Evolutionary conservation across 1,140 invertebrate species (phyloP), one percentile per base, ranked within the genome.

Genomic region (Ostrea denselamellosa): DNA sequence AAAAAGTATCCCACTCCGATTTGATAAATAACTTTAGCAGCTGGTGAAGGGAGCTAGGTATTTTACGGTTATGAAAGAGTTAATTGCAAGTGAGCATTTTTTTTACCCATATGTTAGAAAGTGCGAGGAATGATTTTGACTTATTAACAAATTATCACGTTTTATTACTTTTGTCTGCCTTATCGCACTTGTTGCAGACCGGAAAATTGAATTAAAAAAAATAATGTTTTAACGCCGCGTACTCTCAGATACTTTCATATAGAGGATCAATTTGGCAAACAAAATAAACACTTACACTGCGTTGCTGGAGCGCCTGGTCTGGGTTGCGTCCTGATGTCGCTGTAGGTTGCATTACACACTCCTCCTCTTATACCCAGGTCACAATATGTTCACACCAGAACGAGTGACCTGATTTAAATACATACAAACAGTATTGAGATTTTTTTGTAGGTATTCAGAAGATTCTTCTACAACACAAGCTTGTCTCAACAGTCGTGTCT

Each of bases 361-460:
- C 28, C 14, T 25, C 14, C 68, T 77, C 25, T 34, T 77, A 77
- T 25, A 68, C 68, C 25, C 3, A 4, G 22, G 28, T 77, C 68
- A 17, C 68, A 5, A 14, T 44, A 44, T 44, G 34, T 5, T 77
- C 68, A 62, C 56, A 44, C 34, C 34, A n/a, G 56, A 62, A 7
- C 56, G n/a, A n/a, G 22, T 77, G 68, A 77, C 68, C 68, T 77
- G 14, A 77, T 77, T 77, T 77, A 34, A 77, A 77, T 77, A 28
- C 28, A 77, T 28, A 77, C 68, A 25, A 77, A 77, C 5, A 77
- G 8, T 77, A 14, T 77, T 34, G 7, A 77, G 28, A 10, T 44
- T 77, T 77, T 25, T 77, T 14, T 77, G 9, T 14, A 77, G 8
- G 68, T 77, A 77, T 77, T 77, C 28, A 28, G 28, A 25, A 77